Percentiles rank a stretch among this genome's conserved stretches.
These are phyloP conservation scores for Microctonus brassicae DNA, from an alignment of 2,888 invertebrate genomes.

Conservation along the genomic window DNA sequence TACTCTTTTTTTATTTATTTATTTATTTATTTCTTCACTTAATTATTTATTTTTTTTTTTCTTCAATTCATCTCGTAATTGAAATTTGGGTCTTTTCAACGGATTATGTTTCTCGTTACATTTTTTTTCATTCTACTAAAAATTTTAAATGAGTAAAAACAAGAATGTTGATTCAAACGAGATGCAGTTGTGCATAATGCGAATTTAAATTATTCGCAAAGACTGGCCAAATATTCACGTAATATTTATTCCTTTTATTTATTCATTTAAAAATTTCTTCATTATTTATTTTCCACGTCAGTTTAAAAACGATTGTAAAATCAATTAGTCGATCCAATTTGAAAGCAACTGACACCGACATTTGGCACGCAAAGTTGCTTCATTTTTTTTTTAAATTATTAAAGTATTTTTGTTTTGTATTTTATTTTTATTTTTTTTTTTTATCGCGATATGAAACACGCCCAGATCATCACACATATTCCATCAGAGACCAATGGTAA, in stretches of 20 bases:
- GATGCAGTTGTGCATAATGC: conserved; percentile 10
- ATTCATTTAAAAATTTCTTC: not conserved
- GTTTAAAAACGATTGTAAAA: not conserved
- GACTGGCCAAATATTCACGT: conserved; percentile 34
- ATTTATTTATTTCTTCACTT: not conserved
- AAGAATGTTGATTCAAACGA: conserved; percentile 13
- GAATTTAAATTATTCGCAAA: conserved; percentile 9
- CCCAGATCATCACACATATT: not conserved
- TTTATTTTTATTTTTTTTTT: not conserved
- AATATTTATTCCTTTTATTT: conserved; percentile 19
- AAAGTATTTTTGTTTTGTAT: too few relatives aligned
- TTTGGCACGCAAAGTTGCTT: conserved; percentile 3
- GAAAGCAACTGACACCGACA: not conserved
- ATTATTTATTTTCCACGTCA: not conserved
- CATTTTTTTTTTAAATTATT: not conserved
- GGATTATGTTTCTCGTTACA: not conserved
- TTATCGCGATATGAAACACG: not conserved
- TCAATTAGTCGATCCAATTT: not conserved
- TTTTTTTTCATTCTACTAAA: not conserved
- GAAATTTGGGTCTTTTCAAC: not conserved
- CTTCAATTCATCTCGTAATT: not conserved
- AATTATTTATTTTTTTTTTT: not conserved
- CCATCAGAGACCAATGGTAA: not conserved
- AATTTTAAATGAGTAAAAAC: conserved; percentile 7
- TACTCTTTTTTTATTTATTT: conserved; percentile 7